Conservation (phyloP, 1,140 invertebrate genomes). For the Argopecten irradians region DNA sequence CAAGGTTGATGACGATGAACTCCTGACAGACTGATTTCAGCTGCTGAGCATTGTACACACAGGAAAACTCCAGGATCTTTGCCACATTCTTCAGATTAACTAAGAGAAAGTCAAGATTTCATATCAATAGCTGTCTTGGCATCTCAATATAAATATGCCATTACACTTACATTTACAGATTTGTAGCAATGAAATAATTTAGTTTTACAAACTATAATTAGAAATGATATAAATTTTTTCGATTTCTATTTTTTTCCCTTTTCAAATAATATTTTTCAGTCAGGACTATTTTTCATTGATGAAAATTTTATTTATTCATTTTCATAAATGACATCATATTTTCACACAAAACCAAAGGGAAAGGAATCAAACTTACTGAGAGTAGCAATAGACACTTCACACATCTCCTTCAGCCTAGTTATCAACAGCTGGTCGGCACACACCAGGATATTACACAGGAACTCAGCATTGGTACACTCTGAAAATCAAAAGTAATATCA, state of each 20-base stretch:
- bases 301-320: too few relatives aligned
- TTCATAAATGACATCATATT: too few relatives aligned
- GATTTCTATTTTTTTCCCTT: too few relatives aligned
- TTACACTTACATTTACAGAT: too few relatives aligned
- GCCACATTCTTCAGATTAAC: constrained; percentile 84
- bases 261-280: background rate
- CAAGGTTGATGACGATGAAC: constrained; percentile 84
- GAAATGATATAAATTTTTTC: too few relatives aligned
- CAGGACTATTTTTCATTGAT: too few relatives aligned
- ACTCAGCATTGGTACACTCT: constrained; percentile 80
- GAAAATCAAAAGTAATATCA: constrained; percentile 53
- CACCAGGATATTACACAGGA: constrained; percentile 83
- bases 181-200: too few relatives aligned
- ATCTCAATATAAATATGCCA: too few relatives aligned
- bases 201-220: too few relatives aligned
- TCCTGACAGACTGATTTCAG: constrained; percentile 84
- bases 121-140: background rate
- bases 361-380: constrained; percentile 72
- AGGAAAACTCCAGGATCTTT: constrained; percentile 83
- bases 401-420: constrained; percentile 81
- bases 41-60: constrained; percentile 81
- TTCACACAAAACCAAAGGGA: background rate
- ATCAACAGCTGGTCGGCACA: constrained; percentile 85
- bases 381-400: constrained; percentile 82
- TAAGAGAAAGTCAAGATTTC: constrained; percentile 52